These are phyloP conservation scores for Misgurnus mizolepis DNA, from an alignment of 2,113 vertebrate genomes.

Conservation along the genomic window DNA sequence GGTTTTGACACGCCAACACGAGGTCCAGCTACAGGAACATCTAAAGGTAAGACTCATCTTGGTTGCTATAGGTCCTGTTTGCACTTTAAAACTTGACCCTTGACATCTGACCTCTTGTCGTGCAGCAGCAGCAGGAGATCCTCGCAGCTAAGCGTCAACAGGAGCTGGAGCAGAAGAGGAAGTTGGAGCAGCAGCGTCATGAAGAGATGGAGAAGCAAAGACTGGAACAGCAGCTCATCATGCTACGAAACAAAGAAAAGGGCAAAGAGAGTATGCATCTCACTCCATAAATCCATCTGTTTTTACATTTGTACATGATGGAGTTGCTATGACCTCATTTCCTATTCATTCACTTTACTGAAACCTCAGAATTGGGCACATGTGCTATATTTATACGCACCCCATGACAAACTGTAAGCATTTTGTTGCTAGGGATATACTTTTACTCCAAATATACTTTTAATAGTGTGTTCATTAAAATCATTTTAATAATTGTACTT, in stretches of 20 bases:
- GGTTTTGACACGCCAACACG: slow-evolving; percentile 89
- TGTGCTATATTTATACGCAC: too few species aligned
- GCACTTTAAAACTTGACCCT: background rate
- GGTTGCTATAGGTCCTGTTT: background rate
- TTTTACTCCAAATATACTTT: too few species aligned
- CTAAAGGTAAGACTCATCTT: slow-evolving; percentile 79
- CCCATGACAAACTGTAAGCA: too few species aligned
- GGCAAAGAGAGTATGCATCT: slow-evolving; percentile 80
- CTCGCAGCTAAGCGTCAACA: slow-evolving; percentile 81
- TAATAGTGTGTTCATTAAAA: too few species aligned
- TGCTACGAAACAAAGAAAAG: slow-evolving; percentile 83
- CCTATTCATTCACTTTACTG: background rate
- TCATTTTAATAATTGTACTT: too few species aligned
- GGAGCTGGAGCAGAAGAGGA: slow-evolving; percentile 82
- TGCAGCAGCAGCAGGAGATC: slow-evolving; percentile 83
- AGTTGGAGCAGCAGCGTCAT: slow-evolving; percentile 79
- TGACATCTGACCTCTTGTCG: background rate
- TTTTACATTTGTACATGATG: background rate
- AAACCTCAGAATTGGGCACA: too few species aligned
- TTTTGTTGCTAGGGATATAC: too few species aligned
- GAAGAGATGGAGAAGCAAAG: slow-evolving; percentile 84
- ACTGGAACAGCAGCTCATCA: slow-evolving; percentile 81
- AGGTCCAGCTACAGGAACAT: slow-evolving; percentile 94
- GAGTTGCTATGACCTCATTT: background rate
- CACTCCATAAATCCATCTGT: background rate